Base-by-base conservation (phyloP, 2,888 invertebrate genomes). In the Polydrusus tereticollis region DNA sequence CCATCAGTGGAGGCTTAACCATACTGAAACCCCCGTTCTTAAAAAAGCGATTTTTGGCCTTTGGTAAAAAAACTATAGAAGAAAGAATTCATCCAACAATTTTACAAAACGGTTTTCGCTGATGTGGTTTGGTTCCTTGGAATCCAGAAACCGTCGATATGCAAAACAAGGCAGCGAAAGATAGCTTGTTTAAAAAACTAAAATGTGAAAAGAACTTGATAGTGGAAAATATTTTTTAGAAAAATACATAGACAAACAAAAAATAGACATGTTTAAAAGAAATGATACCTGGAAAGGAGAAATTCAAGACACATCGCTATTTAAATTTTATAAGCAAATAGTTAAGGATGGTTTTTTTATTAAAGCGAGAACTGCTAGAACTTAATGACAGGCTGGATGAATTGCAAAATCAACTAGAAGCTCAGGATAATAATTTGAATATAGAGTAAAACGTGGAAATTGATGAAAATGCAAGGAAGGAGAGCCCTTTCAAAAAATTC, bases 11-110 rank as follows among this genome's bases (percentile, higher is more conserved):
- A 14, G 52, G 16, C n/a, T 52, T n/a, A 20, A 52, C 8, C 18
- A 55, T 55, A 16, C 18, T n/a, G 66, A 69, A 16, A 26, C 36
- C 16, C 57, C 57, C 36, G 18, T 36, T 20, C 33, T 60, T 7
- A 67, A 67, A 57, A 67, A 67, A 67, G 12, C 36, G 16, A 67
- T 16, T 45, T 67, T 45, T 60, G 29, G 33, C 63, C 43, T 26
- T 55, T 55, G 57, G 8, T 55, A 55, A 55, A 55, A 16, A 55
- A 20, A 26, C 26, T 8, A 18, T 43, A 47, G 41, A 64, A 20
- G 52, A 16, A 50, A 65, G 20, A 14, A 21, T 21, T 20, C 18
- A 18, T 47, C 47, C 47, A 20, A 20, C 47, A 47, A 47, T 47
- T 20, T 16, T 47, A 20, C 47, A 47, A 47, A 69, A 69, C 43